phyloP scores from a whole-genome alignment of 1,140 invertebrate genomes.

The Drosophila tani region DNA sequence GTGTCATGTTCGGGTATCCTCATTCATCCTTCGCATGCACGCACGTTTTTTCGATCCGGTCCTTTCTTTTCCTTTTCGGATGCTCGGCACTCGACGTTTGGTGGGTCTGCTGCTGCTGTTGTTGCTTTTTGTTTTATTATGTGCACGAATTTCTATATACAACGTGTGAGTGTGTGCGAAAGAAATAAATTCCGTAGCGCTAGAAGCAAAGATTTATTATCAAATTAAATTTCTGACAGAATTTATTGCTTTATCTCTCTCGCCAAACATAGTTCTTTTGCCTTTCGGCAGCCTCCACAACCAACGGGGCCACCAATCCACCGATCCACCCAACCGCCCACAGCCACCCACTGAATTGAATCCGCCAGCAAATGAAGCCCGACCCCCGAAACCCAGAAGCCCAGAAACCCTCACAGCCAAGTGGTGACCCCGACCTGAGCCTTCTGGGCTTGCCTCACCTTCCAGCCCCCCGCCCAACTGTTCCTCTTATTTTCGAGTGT shows the following conservation, averaged over 20 bases:
- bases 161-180: slow-evolving; percentile 66
- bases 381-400: slow-evolving; percentile 18
- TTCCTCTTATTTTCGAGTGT: slow-evolving; percentile 39
- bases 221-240: slow-evolving; percentile 85
- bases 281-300: slow-evolving; percentile 71
- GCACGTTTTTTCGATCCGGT: slow-evolving; percentile 80
- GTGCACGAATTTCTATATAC: slow-evolving; percentile 80
- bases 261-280: slow-evolving; percentile 84
- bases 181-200: slow-evolving; percentile 85
- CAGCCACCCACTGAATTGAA: slow-evolving; percentile 49
- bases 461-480: background rate
- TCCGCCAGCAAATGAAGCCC: slow-evolving; percentile 38
- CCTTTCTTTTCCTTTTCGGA: slow-evolving; percentile 51
- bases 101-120: slow-evolving; percentile 10
- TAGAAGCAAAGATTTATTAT: slow-evolving; percentile 85
- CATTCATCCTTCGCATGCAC: slow-evolving; percentile 83
- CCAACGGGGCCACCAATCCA: slow-evolving; percentile 39
- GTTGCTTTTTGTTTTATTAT: slow-evolving; percentile 82
- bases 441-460: slow-evolving; percentile 39
- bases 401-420: slow-evolving; percentile 44
- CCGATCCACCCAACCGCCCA: slow-evolving; percentile 24
- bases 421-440: slow-evolving; percentile 58
- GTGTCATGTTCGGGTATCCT: slow-evolving; percentile 84
- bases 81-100: background rate
- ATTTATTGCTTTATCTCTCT: slow-evolving; percentile 85